These are phyloP conservation scores for Solenopsis invicta DNA, from an alignment of 1,140 invertebrate genomes.

Conservation along the genomic window DNA sequence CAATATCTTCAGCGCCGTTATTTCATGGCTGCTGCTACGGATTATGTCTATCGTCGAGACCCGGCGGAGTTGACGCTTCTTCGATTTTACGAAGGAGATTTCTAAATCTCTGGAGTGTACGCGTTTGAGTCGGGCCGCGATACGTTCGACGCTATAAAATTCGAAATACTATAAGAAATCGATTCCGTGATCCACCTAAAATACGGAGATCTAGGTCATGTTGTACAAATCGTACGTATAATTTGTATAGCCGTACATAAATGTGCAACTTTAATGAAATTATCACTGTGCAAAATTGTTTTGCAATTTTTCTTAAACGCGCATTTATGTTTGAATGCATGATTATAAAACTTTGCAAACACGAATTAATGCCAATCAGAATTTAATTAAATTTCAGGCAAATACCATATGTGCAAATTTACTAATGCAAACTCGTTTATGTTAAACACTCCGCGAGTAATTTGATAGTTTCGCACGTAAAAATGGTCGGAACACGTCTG, in stretches of 20 bases:
- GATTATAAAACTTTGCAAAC: background rate
- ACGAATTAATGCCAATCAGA: background rate
- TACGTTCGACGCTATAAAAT: conserved; percentile 41
- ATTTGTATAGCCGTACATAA: background rate
- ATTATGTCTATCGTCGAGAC: conserved; percentile 51
- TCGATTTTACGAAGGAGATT: conserved; percentile 58
- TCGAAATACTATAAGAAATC: conserved; percentile 6
- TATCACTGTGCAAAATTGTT: background rate
- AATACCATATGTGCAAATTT: background rate
- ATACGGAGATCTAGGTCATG: conserved; percentile 17
- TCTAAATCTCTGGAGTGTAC: conserved; percentile 47
- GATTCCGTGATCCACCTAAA: conserved; percentile 9
- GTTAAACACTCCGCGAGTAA: background rate
- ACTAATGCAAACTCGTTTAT: background rate
- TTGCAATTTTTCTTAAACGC: background rate
- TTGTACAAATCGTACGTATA: background rate
- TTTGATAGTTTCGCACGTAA: background rate
- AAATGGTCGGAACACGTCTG: background rate
- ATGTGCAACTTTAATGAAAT: background rate
- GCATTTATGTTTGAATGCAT: background rate
- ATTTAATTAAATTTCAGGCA: background rate
- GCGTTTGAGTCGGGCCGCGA: conserved; percentile 20
- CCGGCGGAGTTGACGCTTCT: conserved; percentile 20
- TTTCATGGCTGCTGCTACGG: conserved; percentile 43
- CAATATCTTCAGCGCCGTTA: conserved; percentile 38